Evolutionary conservation across 2,113 vertebrate species (phyloP).

Genomic region (Lipotes vexillifer): DNA sequence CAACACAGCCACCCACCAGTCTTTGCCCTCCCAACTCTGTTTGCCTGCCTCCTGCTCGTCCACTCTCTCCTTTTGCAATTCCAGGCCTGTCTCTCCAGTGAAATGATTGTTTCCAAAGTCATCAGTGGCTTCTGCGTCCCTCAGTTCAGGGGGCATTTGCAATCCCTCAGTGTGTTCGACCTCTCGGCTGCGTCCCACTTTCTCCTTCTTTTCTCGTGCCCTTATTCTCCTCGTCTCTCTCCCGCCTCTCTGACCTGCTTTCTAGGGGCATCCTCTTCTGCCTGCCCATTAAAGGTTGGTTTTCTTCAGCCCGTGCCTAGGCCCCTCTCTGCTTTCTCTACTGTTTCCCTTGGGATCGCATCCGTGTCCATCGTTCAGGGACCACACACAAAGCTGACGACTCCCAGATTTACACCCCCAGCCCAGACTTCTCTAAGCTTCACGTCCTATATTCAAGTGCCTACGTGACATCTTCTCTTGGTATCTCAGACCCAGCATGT

Average conservation of each 20-base stretch:
- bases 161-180: background rate
- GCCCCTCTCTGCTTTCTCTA: background rate
- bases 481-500: background rate
- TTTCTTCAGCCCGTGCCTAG: background rate
- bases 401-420: background rate
- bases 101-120: background rate
- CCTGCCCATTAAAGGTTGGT: background rate
- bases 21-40: background rate
- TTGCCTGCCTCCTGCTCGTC: background rate
- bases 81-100: background rate
- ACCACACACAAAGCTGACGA: background rate
- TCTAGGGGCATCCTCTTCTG: background rate
- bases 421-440: background rate
- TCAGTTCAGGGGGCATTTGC: background rate
- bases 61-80: background rate
- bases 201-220: background rate
- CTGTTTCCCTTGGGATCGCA: background rate
- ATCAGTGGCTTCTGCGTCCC: background rate
- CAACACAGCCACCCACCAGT: background rate
- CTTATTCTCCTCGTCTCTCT: background rate
- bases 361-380: background rate
- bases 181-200: background rate
- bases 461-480: background rate
- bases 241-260: background rate
- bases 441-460: background rate